Evolutionary conservation across 2,888 invertebrate genomes (phyloP).

Genomic region (Flexamia atlantica): DNA sequence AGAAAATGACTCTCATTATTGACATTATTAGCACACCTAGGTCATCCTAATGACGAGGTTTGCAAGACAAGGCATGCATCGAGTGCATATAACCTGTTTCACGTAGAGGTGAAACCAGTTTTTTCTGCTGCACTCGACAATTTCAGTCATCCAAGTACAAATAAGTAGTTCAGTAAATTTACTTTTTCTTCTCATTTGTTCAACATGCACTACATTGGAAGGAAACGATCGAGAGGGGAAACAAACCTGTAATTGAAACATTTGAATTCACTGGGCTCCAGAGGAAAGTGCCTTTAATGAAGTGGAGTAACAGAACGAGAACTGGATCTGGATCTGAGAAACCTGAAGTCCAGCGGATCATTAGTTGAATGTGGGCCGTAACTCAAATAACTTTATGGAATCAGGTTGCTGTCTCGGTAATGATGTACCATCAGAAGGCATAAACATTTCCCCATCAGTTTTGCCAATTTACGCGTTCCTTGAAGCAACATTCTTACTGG

Average conservation of each 20-base stretch:
- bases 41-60: no score
- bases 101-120: no score
- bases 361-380: slow-evolving; percentile 10
- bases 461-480: slow-evolving; percentile 27
- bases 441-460: neutral
- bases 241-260: slow-evolving; percentile 16
- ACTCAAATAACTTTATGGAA: slow-evolving; percentile 28
- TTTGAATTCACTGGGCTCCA: neutral
- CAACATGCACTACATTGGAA: slow-evolving; percentile 7
- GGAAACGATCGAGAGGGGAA: neutral
- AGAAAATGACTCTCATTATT: no score
- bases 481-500: neutral
- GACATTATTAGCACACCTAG: no score
- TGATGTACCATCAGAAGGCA: neutral
- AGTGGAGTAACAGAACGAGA: slow-evolving; percentile 11
- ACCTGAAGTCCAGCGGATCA: slow-evolving; percentile 4
- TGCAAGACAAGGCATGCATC: no score
- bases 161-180: neutral
- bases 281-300: slow-evolving; percentile 37
- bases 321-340: neutral
- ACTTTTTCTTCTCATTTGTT: neutral
- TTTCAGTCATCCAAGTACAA: neutral
- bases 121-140: no score
- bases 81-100: no score
- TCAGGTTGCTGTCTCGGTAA: neutral